Conservation (phyloP, 2,113 vertebrate species). For the Cephalopholis sonnerati region DNA sequence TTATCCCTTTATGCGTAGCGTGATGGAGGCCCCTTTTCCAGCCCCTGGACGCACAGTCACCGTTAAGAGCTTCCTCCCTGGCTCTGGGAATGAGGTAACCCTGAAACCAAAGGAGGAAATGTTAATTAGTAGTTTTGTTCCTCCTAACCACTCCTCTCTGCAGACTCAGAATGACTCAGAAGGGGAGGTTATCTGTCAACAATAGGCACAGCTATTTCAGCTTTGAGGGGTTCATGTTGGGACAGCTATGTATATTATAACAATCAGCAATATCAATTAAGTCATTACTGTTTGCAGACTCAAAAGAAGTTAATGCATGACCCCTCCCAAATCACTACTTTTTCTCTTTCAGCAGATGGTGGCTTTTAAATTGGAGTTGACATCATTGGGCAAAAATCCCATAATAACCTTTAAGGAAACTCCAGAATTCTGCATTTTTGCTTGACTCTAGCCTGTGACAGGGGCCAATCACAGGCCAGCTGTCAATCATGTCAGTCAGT, state of each 20-base stretch:
- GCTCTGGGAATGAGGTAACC: conserved; percentile 92
- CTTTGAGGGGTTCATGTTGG: conserved; percentile 18
- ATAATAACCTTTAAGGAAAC: no score
- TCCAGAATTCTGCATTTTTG: no score
- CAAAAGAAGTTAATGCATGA: conserved; percentile 2
- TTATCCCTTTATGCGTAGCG: conserved; percentile 95
- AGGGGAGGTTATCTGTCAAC: conserved; percentile 38
- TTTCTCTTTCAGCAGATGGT: not conserved
- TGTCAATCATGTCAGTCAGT: no score
- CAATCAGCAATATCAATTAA: not conserved
- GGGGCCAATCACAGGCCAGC: no score
- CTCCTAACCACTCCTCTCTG: conserved; percentile 43
- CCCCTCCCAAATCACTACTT: not conserved
- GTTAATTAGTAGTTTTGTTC: conserved; percentile 55
- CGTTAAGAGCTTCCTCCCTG: conserved; percentile 95
- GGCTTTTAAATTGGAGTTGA: not conserved
- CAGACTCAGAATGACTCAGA: conserved; percentile 55
- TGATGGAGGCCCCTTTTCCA: conserved; percentile 98
- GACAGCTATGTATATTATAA: conserved; percentile 16
- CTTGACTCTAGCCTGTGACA: no score
- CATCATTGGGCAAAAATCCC: no score
- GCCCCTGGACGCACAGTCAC: conserved; percentile 95
- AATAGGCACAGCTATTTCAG: conserved; percentile 24
- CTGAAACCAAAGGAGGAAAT: conserved; percentile 59
- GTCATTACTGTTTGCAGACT: not conserved